phyloP scores from a whole-genome alignment of 1,140 invertebrate genomes.

The Musca vetustissima region DNA sequence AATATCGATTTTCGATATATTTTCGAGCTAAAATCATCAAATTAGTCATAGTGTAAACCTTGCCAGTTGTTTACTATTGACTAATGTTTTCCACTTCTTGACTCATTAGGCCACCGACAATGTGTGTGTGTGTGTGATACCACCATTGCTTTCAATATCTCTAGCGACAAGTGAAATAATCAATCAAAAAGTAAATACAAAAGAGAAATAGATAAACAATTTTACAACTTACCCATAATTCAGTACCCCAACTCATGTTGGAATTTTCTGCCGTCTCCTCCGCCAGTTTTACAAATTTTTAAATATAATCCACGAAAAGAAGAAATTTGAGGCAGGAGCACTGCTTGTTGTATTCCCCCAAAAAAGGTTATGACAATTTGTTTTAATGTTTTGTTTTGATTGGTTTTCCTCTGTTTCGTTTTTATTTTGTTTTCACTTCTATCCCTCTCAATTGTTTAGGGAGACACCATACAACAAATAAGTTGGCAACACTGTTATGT shows the following conservation, averaged over 20 bases:
- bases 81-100: too few species aligned
- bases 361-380: neutral
- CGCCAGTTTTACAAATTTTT: slow-evolving; percentile 27
- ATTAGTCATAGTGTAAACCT: too few species aligned
- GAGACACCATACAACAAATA: too few species aligned
- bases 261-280: slow-evolving; percentile 42
- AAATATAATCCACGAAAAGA: neutral
- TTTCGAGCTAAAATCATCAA: too few species aligned
- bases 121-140: too few species aligned
- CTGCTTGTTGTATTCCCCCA: too few species aligned
- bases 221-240: slow-evolving; percentile 61
- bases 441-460: neutral
- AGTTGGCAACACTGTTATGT: slow-evolving; percentile 8
- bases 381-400: slow-evolving; percentile 13
- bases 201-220: neutral
- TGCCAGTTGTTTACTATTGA: too few species aligned
- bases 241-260: slow-evolving; percentile 64
- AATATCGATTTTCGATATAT: too few species aligned
- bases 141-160: too few species aligned
- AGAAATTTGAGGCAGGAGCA: neutral
- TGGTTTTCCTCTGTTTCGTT: neutral
- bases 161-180: neutral
- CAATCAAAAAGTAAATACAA: neutral
- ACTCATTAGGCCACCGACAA: too few species aligned
- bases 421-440: neutral